Base-by-base conservation (phyloP, 2,888 invertebrate genomes). In the Doris montereyensis region DNA sequence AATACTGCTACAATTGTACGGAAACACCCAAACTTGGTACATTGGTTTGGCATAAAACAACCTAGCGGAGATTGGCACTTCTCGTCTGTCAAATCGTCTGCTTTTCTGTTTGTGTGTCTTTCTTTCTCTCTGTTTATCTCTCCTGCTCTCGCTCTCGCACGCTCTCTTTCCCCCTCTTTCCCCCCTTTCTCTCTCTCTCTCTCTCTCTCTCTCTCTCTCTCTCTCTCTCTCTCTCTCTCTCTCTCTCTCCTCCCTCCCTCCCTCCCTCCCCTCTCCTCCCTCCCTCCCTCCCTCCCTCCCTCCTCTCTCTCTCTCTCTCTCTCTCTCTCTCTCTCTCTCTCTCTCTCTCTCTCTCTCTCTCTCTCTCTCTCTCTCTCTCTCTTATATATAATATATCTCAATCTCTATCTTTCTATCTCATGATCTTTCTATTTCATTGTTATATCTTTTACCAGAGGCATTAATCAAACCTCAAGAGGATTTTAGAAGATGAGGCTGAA, bases 401-500 rank as follows among this genome's bases (percentile, higher is more conserved):
- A 24, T 60, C 60, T 60, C 60, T 60, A 3, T 60, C 4, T 60
- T 3, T 60, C 60, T 17, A n/a, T 60, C 5, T 60, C 60, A 21
- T 17, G n/a, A n/a, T 17, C 60, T 67, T 2, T 67, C 24, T 67
- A 21, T 67, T 5, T 67, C 28, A 26, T 5, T 67, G 26, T 67
- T 67, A 26, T 28, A 26, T 2, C 28, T 28, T 67, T 5, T 28
- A 21, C 28, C 24, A 26, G 77, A 74, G 24, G 68, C 68, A 34
- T 68, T 76, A 10, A 73, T 73, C 1, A 71, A 80, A 35, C 73
- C 80, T 5, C 60, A 72, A 60, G 68, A 67, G 52, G 70, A 81
- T 71, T 78, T 72, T 62, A 75, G 76, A 28, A 78, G 76, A 78
- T 78, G 75, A 76, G 68, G 57, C 52, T 41, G 52, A 41, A 41